These are phyloP conservation scores for Coboldia fuscipes DNA, from an alignment of 1,140 invertebrate species.

Conservation along the genomic window DNA sequence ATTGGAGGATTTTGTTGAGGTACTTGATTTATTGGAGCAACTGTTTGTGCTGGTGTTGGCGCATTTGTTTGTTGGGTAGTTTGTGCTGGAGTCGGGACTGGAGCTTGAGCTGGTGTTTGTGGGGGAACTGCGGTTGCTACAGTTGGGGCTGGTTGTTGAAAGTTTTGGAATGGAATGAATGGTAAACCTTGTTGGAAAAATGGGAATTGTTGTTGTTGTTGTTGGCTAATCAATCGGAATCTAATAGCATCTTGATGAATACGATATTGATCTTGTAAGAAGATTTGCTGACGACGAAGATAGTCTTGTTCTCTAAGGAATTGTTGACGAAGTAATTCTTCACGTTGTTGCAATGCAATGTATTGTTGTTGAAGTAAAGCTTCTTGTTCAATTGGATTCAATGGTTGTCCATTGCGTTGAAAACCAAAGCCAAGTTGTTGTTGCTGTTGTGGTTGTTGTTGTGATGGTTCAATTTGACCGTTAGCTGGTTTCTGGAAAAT, in stretches of 20 bases:
- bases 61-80: constrained; percentile 11
- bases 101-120: constrained; percentile 11
- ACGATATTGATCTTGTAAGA: too few relatives aligned
- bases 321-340: too few relatives aligned
- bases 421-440: constrained; percentile 2
- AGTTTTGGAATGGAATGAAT: constrained; percentile 20
- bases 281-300: constrained; percentile 3
- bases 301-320: too few relatives aligned
- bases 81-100: constrained; percentile 28
- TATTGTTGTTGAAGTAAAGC: too few relatives aligned
- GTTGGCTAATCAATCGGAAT: too few relatives aligned
- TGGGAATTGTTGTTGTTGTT: constrained; percentile 23
- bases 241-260: too few relatives aligned
- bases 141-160: constrained; percentile 22
- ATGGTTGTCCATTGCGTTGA: constrained; percentile 1
- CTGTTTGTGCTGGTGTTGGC: not conserved
- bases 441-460: constrained; percentile 4
- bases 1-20: constrained; percentile 1
- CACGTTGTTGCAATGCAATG: too few relatives aligned
- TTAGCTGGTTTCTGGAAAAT: constrained; percentile 20
- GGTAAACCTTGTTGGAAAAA: constrained; percentile 20
- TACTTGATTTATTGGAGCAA: not conserved
- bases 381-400: constrained; percentile 1
- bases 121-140: constrained; percentile 10
- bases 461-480: constrained; percentile 5